A percentile compares a stretch with the other conserved stretches of the same genome.
phyloP scores from a whole-genome alignment of 2,113 vertebrate species.

The Labrus mixtus region DNA sequence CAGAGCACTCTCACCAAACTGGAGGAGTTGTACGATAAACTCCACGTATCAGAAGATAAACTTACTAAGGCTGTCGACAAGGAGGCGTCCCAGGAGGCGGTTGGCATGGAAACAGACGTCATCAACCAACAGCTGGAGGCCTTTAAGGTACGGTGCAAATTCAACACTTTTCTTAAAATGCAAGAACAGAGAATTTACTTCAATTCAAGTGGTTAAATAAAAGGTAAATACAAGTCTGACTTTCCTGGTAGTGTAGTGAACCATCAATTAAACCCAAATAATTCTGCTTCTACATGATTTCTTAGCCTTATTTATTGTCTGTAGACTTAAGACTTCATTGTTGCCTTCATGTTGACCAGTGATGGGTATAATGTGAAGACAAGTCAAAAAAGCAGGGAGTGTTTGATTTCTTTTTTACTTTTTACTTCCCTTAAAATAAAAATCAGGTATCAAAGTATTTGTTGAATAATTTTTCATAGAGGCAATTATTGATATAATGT shows the following conservation, averaged over 20 bases:
- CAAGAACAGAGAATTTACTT: neutral
- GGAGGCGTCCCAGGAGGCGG: slow-evolving; percentile 92
- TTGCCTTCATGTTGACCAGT: no score
- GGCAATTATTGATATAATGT: no score
- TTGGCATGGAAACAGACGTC: slow-evolving; percentile 94
- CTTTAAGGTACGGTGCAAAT: slow-evolving; percentile 89
- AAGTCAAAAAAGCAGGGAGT: no score
- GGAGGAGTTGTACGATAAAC: slow-evolving; percentile 87
- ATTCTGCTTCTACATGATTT: neutral
- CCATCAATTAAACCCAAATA: neutral
- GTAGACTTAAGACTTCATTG: no score
- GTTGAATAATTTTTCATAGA: no score
- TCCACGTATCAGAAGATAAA: slow-evolving; percentile 82
- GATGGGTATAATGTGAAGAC: no score
- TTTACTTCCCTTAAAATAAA: no score
- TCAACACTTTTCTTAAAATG: neutral
- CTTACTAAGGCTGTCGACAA: slow-evolving; percentile 86
- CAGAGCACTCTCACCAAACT: slow-evolving; percentile 83
- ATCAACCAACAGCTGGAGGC: slow-evolving; percentile 94
- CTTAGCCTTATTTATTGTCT: no score
- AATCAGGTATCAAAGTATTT: no score
- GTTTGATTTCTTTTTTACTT: no score
- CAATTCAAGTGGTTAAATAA: neutral
- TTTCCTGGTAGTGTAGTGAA: slow-evolving; percentile 1
- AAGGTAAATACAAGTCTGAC: neutral